Evolutionary conservation across 64 coral and sea anemone species (phyloP).

Genomic region (Dendronephthya gigantea): DNA sequence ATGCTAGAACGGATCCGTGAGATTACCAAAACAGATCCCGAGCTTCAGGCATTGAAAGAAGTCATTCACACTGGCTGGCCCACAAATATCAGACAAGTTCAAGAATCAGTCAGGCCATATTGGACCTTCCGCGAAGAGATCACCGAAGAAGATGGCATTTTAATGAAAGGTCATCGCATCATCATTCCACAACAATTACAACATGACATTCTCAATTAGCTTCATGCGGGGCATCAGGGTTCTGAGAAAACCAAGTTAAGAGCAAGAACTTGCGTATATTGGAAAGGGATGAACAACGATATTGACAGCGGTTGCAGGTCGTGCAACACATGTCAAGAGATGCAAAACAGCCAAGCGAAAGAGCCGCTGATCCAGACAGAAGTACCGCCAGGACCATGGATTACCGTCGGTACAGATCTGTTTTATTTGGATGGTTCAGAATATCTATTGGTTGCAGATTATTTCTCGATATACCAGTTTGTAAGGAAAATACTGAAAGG

Average conservation of each 20-base stretch:
- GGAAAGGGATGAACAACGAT: neutral
- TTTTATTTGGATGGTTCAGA: neutral
- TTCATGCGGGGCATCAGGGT: conserved; percentile 22
- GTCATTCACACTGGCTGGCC: conserved; percentile 27
- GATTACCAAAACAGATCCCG: conserved; percentile 25
- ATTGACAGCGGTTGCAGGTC: neutral
- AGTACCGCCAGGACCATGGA: neutral
- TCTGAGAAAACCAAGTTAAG: conserved; percentile 31
- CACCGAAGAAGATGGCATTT: conserved; percentile 24
- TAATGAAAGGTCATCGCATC: conserved; percentile 23
- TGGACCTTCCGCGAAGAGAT: conserved; percentile 44
- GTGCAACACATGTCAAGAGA: neutral
- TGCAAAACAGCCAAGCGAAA: neutral
- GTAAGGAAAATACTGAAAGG: neutral
- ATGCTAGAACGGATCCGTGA: conserved; percentile 21
- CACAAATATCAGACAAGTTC: conserved; percentile 17
- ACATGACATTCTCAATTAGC: conserved; percentile 9
- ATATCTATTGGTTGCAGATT: neutral
- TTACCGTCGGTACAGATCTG: neutral
- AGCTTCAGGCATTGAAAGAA: conserved; percentile 32
- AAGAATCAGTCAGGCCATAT: conserved; percentile 17
- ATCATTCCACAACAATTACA: conserved; percentile 16
- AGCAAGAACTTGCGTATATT: conserved; percentile 13
- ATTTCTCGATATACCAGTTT: neutral
- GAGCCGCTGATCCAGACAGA: neutral